These are phyloP conservation scores for Torymus aiolomorphi DNA, from an alignment of 2,888 invertebrate species.

Conservation along the genomic window DNA sequence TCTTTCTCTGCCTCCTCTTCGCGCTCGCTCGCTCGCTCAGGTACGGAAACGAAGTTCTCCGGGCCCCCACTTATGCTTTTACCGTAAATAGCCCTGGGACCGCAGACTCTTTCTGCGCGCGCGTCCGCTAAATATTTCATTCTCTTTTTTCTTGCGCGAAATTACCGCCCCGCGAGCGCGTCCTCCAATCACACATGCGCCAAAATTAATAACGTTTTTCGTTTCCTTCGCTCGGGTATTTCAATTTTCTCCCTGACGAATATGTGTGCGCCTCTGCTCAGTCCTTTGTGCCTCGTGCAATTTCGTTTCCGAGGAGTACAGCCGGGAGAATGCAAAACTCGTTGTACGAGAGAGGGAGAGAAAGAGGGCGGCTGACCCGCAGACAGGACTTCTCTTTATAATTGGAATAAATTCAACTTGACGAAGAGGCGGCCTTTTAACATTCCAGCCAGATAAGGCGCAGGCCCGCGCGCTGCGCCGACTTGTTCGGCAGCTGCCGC, in stretches of 20 bases:
- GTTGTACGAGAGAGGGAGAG: constrained; percentile 61
- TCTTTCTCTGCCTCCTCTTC: constrained; percentile 13
- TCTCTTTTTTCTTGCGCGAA: neutral
- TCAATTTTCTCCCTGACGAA: neutral
- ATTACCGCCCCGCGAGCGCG: too few species aligned
- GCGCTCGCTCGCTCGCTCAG: constrained; percentile 10
- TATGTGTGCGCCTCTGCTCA: neutral
- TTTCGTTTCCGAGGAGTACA: neutral
- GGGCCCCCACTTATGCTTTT: constrained; percentile 34
- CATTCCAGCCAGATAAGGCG: constrained; percentile 72
- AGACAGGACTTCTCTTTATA: constrained; percentile 64
- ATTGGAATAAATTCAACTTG: constrained; percentile 75
- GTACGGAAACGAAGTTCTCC: constrained; percentile 37
- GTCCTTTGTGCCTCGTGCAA: neutral
- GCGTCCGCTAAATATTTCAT: constrained; percentile 28
- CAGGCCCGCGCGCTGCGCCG: constrained; percentile 4
- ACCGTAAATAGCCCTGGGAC: constrained; percentile 25
- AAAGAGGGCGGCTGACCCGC: too few species aligned
- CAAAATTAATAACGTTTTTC: constrained; percentile 30
- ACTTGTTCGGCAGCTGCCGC: neutral
- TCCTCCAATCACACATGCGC: constrained; percentile 18
- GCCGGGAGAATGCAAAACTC: constrained; percentile 20
- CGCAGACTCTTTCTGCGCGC: neutral
- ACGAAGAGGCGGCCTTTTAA: constrained; percentile 75
- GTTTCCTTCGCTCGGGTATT: neutral